Evolutionary conservation across 2,797 vertebrate genomes (phyloP).

Genomic region (Nasua narica): DNA sequence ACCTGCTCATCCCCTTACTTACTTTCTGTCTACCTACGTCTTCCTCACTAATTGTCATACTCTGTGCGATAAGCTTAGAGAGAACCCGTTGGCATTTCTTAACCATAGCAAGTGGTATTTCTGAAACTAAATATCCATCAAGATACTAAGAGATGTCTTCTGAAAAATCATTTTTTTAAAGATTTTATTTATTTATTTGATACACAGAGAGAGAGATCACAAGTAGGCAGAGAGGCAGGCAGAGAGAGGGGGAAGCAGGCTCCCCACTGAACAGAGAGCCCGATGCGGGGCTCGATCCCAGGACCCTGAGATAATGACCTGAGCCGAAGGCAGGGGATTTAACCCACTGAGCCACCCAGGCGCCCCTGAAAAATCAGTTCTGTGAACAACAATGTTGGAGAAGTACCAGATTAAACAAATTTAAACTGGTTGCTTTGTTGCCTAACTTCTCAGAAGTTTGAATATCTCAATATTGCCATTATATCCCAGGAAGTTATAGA

Average conservation of each 20-base stretch:
- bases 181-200: too few relatives aligned
- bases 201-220: too few relatives aligned
- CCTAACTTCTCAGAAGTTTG: neutral
- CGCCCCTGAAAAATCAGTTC: neutral
- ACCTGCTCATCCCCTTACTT: neutral
- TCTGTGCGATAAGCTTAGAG: neutral
- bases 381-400: neutral
- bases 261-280: too few relatives aligned
- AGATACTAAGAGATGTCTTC: neutral
- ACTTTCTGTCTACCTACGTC: neutral
- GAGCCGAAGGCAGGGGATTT: too few relatives aligned
- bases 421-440: neutral
- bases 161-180: neutral
- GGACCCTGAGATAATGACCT: too few relatives aligned
- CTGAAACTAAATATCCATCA: neutral
- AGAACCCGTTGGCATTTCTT: neutral
- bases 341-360: too few relatives aligned
- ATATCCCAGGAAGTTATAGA: neutral
- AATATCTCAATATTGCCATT: neutral
- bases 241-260: too few relatives aligned
- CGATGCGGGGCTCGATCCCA: too few relatives aligned
- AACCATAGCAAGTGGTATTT: neutral
- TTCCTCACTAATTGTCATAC: neutral
- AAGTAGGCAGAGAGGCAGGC: too few relatives aligned
- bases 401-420: neutral